Evolutionary conservation across 1,140 invertebrate species (phyloP).

Genomic region (Probaryconus sp.): DNA sequence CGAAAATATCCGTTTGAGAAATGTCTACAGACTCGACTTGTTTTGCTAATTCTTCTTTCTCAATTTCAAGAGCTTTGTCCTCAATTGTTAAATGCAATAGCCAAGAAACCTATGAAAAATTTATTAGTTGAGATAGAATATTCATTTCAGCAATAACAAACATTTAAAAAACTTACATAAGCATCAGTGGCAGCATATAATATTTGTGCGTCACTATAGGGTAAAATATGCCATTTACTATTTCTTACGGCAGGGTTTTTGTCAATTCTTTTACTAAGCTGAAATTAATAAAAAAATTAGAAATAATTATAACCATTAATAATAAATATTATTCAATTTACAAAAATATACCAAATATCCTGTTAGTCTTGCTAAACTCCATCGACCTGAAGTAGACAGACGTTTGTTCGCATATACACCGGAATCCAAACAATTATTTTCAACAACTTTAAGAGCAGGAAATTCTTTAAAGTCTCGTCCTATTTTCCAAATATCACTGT

Average conservation of each 20-base stretch:
- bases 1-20: slow-evolving; percentile 26
- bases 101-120: slow-evolving; percentile 69
- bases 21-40: slow-evolving; percentile 25
- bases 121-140: slow-evolving; percentile 4
- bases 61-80: slow-evolving; percentile 51
- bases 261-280: slow-evolving; percentile 78
- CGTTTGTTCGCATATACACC: slow-evolving; percentile 79
- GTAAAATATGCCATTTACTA: slow-evolving; percentile 82
- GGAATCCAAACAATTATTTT: slow-evolving; percentile 81
- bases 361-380: slow-evolving; percentile 82
- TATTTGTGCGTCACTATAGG: slow-evolving; percentile 79
- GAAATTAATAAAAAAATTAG: slow-evolving; percentile 44
- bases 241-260: slow-evolving; percentile 80
- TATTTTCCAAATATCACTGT: slow-evolving; percentile 82
- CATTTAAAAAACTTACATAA: slow-evolving; percentile 81
- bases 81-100: slow-evolving; percentile 66
- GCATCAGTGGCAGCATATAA: slow-evolving; percentile 84
- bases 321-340: neutral
- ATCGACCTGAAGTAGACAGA: slow-evolving; percentile 78
- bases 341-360: slow-evolving; percentile 76
- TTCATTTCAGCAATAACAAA: neutral
- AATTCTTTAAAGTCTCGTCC: slow-evolving; percentile 81
- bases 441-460: slow-evolving; percentile 76
- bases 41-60: slow-evolving; percentile 34
- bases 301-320: slow-evolving; percentile 14